Percentiles rank a stretch among this genome's conserved stretches.
phyloP scores from a whole-genome alignment of 2,113 vertebrate genomes.

The Fregetta grallaria region DNA sequence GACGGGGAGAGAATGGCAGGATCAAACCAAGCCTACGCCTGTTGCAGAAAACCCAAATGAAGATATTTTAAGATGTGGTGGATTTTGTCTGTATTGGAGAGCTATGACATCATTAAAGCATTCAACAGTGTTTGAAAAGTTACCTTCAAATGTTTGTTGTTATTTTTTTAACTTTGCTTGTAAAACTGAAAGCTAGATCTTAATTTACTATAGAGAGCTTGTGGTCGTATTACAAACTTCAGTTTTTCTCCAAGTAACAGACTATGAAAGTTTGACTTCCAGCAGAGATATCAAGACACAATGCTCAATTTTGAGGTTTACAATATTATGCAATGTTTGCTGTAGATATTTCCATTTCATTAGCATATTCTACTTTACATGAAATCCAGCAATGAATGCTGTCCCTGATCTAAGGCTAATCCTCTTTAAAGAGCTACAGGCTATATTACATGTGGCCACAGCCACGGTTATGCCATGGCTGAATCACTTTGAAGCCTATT shows the following conservation, averaged over 20 bases:
- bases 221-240: neutral
- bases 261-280: constrained; percentile 35
- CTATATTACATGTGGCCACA: constrained; percentile 75
- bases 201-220: neutral
- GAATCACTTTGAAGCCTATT: constrained; percentile 73
- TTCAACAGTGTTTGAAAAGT: neutral
- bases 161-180: neutral
- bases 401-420: constrained; percentile 72
- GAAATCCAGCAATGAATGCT: constrained; percentile 73
- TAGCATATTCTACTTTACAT: constrained; percentile 74
- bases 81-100: neutral
- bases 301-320: constrained; percentile 58
- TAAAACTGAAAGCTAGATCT: neutral
- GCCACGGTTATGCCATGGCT: constrained; percentile 51
- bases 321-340: constrained; percentile 75
- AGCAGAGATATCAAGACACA: constrained; percentile 52
- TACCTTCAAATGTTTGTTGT: neutral
- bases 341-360: constrained; percentile 75
- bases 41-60: neutral
- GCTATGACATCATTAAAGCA: neutral
- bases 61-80: neutral
- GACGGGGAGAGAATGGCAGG: neutral
- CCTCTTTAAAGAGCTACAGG: constrained; percentile 80
- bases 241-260: neutral
- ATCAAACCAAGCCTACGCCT: neutral